A percentile compares a stretch with the other conserved stretches of the same genome.
phyloP scores from a whole-genome alignment of 2,113 vertebrate genomes.

The Neopipo cinnamomea region DNA sequence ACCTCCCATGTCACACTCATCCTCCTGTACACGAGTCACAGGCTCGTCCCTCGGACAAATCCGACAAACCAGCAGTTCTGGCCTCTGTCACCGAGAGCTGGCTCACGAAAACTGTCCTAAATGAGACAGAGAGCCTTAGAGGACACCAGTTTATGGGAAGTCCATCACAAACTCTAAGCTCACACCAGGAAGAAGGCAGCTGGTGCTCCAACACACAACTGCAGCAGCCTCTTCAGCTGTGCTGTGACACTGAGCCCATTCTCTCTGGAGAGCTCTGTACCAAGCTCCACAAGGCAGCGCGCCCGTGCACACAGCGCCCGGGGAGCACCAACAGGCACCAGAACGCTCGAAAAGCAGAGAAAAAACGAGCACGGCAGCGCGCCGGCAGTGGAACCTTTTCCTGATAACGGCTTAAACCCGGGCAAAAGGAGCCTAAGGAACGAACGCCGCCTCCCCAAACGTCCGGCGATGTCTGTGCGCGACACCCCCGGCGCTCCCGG shows the following conservation, averaged over 20 bases:
- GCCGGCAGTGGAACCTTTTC: not conserved
- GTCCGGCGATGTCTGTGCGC: not conserved
- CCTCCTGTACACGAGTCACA: rapidly evolving
- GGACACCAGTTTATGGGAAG: not conserved
- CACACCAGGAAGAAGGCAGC: not conserved
- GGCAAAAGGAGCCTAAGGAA: not conserved
- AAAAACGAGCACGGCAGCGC: rapidly evolving
- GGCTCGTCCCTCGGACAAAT: not conserved
- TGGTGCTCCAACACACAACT: not conserved
- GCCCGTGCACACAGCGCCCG: not conserved
- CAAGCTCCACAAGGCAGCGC: rapidly evolving
- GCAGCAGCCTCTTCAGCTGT: too few relatives aligned
- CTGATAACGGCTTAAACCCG: rapidly evolving
- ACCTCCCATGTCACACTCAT: not conserved
- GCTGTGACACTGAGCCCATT: not conserved
- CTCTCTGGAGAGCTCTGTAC: not conserved
- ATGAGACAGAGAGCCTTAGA: not conserved
- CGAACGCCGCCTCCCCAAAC: not conserved
- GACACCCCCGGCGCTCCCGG: not conserved
- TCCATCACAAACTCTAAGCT: not conserved
- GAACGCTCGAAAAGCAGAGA: not conserved
- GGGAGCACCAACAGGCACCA: not conserved
- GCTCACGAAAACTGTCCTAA: not conserved
- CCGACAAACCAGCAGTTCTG: not conserved
- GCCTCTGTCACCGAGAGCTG: not conserved